Evolutionary conservation across 2,888 invertebrate genomes (phyloP).

Genomic region (Congeria kusceri): DNA sequence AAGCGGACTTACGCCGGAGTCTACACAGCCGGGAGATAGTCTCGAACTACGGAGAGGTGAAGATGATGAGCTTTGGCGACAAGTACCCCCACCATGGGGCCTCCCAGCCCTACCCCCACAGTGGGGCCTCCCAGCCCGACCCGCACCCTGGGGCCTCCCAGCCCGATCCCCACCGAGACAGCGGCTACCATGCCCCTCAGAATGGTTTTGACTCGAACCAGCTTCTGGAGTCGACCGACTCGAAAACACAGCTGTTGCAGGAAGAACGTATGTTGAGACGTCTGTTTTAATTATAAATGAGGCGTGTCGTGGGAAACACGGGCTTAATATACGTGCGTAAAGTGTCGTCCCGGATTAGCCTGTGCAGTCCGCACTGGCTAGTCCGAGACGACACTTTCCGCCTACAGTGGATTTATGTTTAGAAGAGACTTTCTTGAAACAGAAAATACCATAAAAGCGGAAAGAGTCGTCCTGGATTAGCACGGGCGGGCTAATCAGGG

Average conservation of each 20-base stretch:
- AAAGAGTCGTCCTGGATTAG: no score
- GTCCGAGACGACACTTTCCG: no score
- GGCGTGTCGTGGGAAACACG: no score
- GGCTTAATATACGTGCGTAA: no score
- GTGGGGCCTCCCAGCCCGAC: background rate
- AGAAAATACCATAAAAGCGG: no score
- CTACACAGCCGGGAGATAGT: background rate
- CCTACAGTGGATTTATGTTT: no score
- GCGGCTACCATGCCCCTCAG: background rate
- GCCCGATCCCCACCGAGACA: background rate
- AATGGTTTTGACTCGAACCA: background rate
- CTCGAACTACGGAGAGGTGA: constrained; percentile 4
- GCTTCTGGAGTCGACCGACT: background rate
- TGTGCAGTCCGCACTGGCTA: no score
- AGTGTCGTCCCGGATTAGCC: no score
- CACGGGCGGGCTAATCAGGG: no score
- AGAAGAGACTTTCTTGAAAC: no score
- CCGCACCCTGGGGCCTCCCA: background rate
- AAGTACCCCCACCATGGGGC: background rate
- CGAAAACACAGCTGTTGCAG: background rate
- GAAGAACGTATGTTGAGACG: no score
- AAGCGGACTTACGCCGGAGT: background rate
- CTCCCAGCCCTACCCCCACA: background rate
- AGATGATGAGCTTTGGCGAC: background rate
- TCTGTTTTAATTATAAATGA: no score